A percentile compares a stretch with the other conserved stretches of the same genome.
Evolutionary conservation across 2,113 vertebrate genomes (phyloP).

Genomic region (Verasper variegatus): DNA sequence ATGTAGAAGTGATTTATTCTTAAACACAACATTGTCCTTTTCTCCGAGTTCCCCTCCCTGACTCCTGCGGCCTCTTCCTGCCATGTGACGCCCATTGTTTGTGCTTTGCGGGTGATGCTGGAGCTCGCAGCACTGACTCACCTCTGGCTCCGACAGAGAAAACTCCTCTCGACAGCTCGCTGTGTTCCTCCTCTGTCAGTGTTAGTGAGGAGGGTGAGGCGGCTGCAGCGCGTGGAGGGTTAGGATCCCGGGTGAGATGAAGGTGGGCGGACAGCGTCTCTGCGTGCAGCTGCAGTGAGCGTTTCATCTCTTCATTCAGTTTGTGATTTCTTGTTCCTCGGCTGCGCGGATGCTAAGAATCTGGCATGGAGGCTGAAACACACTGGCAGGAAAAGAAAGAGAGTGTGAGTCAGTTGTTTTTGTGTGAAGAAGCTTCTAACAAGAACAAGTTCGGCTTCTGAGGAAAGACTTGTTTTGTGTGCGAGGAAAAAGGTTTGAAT

Average conservation of each 20-base stretch:
- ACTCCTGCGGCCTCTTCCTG: slow-evolving; percentile 7
- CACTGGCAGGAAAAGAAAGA: slow-evolving; percentile 2
- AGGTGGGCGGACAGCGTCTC: slow-evolving; percentile 53
- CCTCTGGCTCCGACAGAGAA: slow-evolving; percentile 33
- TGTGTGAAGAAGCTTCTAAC: slow-evolving; percentile 19
- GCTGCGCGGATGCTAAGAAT: not conserved
- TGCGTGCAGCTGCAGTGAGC: slow-evolving; percentile 5
- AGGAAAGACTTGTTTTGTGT: slow-evolving; percentile 14
- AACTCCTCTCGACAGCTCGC: slow-evolving; percentile 23
- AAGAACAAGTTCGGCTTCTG: slow-evolving; percentile 28
- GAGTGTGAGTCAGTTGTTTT: slow-evolving; percentile 44
- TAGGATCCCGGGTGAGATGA: slow-evolving; percentile 27
- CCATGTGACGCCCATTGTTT: slow-evolving; percentile 14
- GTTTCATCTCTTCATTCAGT: slow-evolving; percentile 45
- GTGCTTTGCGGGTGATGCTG: slow-evolving; percentile 21
- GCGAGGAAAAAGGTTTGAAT: slow-evolving; percentile 3
- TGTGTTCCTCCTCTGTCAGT: slow-evolving; percentile 25
- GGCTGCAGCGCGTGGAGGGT: not conserved
- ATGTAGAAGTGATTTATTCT: too few relatives aligned
- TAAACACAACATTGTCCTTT: not conserved
- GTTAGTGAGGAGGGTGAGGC: slow-evolving; percentile 11
- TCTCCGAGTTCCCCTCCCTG: too few relatives aligned
- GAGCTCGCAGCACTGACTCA: slow-evolving; percentile 39
- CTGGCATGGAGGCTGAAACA: not conserved
- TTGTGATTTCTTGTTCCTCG: slow-evolving; percentile 20